Base-by-base conservation (phyloP, 1,140 invertebrate genomes). In the Drosophila arawakana region DNA sequence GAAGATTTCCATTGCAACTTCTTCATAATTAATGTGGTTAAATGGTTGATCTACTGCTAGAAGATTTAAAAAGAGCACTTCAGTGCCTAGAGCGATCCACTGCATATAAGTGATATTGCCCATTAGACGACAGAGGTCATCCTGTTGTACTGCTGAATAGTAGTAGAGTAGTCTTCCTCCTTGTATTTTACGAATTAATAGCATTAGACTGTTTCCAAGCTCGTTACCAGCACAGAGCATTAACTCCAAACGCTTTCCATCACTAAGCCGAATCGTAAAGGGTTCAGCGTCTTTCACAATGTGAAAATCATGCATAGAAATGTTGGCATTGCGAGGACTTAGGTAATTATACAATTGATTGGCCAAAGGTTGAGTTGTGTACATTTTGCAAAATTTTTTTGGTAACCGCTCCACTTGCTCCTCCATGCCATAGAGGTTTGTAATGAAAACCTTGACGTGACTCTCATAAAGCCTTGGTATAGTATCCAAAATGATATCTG, bases 181-280 rank as follows among this genome's bases (percentile, higher is more conserved):
- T 7, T 63, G 47, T 7, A 41, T 6, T 3, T 49, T 76, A 6
- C 84, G 55, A 30, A 88, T 71, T 13, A 88, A 63, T 34, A 88
- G 39, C 41, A 78, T 72, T 3, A 89, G 73, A 18, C 47, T 70
- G 44, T 69, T 65, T 2, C 57, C 66, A 0, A 83, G 70, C 5
- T 72, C 52, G 41, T 68, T 89, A 0, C 80, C 83, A 7, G 69
- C 49, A 47, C 83, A 88, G 30, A 88, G 62, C 83, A 88, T 88
- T 0, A 55, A 46, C 50, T 88, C 66, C 55, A 88, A 43, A 0
- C 73, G 73, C 25, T 76, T 83, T 7, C 84, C 83, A 15, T 83
- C 70, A 41, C 52, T 83, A 1, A 88, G 77, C 0, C 52, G 55
- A 37, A 88, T 41, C 1, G 34, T 35, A 0, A 88, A 75, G 5